Evolutionary conservation across 2,113 vertebrate genomes (phyloP), one percentile per base, ranked within the genome.

Genomic region (Passer montanus): DNA sequence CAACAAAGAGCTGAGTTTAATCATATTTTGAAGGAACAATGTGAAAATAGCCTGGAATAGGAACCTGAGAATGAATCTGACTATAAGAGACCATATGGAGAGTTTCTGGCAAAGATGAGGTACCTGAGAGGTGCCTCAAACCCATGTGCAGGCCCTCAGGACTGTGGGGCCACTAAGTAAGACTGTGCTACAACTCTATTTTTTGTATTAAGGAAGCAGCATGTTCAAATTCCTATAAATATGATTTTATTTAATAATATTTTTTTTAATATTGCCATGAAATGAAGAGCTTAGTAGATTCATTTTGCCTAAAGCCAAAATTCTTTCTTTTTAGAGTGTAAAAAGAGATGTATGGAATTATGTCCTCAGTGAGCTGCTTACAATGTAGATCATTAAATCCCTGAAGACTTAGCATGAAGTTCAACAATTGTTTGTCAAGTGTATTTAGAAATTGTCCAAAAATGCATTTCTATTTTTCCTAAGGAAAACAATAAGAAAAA

Each of bases 221-320:
- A 30, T 17, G 50, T 78, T 60, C 64, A 76, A 76, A 66, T 84
- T 85, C 31, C 53, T 37, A 64, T 46, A 89, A 80, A 69, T 84
- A n/a, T 0, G 0, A 56, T 76, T 95, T 84, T 79, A 67, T 73
- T 94, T 75, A 91, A 85, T 43, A 3, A 46, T 62, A 23, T 62
- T 59, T 60, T 95, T 93, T 63, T 75, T n/a, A 88, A 88, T 91
- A 70, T 60, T 82, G 30, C 20, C 62, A 46, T 19, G 74, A 95
- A 93, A 79, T 64, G 12, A 94, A 78, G 58, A 47, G 43, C 47
- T 94, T 92, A 92, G 89, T 92, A 14, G 27, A 21, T 83, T 96
- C 60, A 70, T 70, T 93, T 95, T 94, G 58, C 55, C 74, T 67
- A 60, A 74, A 92, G 79, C 27, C 68, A 93, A 90, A 96, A 84